phyloP scores from a whole-genome alignment of 2,113 vertebrate species.

The Apteryx mantelli region DNA sequence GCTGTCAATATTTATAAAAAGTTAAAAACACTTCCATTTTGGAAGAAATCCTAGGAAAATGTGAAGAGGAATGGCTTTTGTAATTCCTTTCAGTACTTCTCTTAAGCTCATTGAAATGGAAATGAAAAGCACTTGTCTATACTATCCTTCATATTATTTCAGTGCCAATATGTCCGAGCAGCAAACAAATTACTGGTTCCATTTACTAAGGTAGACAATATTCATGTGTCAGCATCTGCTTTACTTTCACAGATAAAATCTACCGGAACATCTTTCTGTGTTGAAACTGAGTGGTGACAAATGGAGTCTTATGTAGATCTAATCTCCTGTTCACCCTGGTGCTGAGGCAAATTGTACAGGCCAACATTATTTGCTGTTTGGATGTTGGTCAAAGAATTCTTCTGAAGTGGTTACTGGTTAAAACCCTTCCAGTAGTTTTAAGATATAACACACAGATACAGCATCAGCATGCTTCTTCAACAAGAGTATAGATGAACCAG shows the following conservation, averaged over 20 bases:
- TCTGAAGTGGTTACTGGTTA: neutral
- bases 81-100: neutral
- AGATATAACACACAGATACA: neutral
- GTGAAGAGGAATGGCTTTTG: neutral
- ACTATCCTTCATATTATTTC: neutral
- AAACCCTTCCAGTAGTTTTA: neutral
- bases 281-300: neutral
- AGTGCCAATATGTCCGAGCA: neutral
- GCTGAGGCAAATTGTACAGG: neutral
- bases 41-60: neutral
- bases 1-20: neutral
- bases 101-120: neutral
- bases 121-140: neutral
- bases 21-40: neutral
- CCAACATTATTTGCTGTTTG: neutral
- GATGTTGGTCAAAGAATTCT: neutral
- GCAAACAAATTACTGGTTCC: neutral
- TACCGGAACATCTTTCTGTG: neutral
- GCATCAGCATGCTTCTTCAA: neutral
- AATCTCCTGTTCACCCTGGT: neutral
- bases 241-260: neutral
- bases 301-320: neutral
- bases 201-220: neutral
- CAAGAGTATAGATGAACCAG: neutral
- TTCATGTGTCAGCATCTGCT: neutral